Evolutionary conservation across 1,140 invertebrate genomes (phyloP).

Genomic region (Ctenoplectra terminalis): DNA sequence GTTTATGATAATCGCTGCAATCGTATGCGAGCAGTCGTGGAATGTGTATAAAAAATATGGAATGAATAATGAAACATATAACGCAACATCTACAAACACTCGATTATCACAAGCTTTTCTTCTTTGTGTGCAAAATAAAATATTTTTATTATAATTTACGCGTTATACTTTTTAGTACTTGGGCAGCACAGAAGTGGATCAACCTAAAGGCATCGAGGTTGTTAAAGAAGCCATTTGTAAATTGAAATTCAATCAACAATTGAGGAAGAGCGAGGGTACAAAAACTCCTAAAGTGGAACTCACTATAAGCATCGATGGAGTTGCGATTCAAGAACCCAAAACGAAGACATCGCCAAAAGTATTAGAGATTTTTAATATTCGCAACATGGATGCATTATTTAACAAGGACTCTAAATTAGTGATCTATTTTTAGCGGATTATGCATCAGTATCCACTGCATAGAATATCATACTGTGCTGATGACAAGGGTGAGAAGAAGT

Average conservation of each 20-base stretch:
- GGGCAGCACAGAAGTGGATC: conserved; percentile 95
- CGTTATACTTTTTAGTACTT: conserved; percentile 89
- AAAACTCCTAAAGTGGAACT: conserved; percentile 97
- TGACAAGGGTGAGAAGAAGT: conserved; percentile 98
- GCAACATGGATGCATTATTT: neutral
- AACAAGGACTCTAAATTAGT: neutral
- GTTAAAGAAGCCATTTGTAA: conserved; percentile 98
- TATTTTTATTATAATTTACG: neutral
- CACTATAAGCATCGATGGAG: conserved; percentile 97
- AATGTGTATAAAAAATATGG: neutral
- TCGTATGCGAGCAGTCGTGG: too few species aligned
- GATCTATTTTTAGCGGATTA: conserved; percentile 85
- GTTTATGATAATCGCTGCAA: conserved; percentile 3
- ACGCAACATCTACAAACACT: neutral
- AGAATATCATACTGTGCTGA: conserved; percentile 99
- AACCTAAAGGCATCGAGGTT: conserved; percentile 98
- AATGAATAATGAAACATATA: neutral
- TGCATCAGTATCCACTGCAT: conserved; percentile 98
- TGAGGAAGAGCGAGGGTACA: conserved; percentile 94
- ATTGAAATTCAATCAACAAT: conserved; percentile 96
- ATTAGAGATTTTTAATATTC: neutral
- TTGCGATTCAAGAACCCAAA: conserved; percentile 93
- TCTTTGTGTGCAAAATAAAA: neutral
- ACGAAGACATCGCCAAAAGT: conserved; percentile 81
- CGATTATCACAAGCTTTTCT: neutral